phyloP scores from a whole-genome alignment of 2,797 vertebrate species.

The Lates japonicus region DNA sequence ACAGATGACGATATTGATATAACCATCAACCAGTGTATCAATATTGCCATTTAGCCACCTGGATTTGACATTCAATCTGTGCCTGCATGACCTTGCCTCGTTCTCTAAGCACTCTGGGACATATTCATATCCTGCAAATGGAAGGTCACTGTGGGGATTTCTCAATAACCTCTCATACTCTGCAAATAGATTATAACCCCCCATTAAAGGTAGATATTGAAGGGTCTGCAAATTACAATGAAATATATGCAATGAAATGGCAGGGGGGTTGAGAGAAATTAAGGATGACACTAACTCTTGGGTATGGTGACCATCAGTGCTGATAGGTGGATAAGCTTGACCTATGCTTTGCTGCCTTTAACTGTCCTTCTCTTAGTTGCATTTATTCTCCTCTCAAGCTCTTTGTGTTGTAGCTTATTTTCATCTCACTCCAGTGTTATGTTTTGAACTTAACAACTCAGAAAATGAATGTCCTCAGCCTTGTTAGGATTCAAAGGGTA shows the following conservation, averaged over 20 bases:
- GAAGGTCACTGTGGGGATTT: constrained; percentile 48
- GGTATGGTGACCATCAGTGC: not conserved
- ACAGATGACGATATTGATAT: constrained; percentile 62
- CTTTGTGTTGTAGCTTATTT: constrained; percentile 37
- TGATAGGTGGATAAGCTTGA: not conserved
- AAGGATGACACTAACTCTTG: constrained; percentile 10
- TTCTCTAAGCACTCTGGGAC: constrained; percentile 29
- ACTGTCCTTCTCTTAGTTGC: constrained; percentile 9
- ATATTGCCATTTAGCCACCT: constrained; percentile 54
- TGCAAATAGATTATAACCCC: constrained; percentile 35
- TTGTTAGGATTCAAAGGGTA: constrained; percentile 57
- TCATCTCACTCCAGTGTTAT: constrained; percentile 36
- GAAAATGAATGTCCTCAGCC: constrained; percentile 66
- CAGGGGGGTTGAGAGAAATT: constrained; percentile 22
- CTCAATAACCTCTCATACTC: constrained; percentile 48
- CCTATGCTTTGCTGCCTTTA: constrained; percentile 12
- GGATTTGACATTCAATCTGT: constrained; percentile 54
- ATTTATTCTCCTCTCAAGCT: constrained; percentile 25
- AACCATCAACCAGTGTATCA: constrained; percentile 62
- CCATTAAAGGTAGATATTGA: constrained; percentile 41
- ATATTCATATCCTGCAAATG: constrained; percentile 39
- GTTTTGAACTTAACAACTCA: constrained; percentile 69
- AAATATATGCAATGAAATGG: constrained; percentile 37
- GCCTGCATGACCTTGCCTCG: constrained; percentile 44
- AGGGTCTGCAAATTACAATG: constrained; percentile 49